phyloP scores from a whole-genome alignment of 2,113 vertebrate species.

The Eidolon helvum region DNA sequence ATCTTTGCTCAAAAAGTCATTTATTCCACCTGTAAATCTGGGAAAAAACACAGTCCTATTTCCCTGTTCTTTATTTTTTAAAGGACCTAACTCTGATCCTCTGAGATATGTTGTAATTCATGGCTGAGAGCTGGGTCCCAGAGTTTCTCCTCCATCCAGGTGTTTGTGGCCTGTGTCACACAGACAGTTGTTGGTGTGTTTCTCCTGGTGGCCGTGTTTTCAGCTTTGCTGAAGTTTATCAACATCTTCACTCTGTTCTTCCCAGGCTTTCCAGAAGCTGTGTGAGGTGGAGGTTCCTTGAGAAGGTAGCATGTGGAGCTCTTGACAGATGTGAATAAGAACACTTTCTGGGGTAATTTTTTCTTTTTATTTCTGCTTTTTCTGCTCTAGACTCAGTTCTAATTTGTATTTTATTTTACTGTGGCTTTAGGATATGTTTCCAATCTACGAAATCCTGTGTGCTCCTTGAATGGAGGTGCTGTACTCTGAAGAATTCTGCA shows the following conservation, averaged over 20 bases:
- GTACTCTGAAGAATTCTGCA: background rate
- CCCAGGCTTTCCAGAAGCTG: too few species aligned
- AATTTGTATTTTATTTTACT: background rate
- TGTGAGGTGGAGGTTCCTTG: background rate
- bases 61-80: background rate
- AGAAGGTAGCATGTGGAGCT: background rate
- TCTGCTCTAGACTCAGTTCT: background rate
- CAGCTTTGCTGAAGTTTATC: background rate
- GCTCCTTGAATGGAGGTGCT: background rate
- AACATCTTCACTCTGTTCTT: background rate
- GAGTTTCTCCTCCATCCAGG: too few species aligned
- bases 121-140: background rate
- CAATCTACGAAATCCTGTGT: fast-evolving
- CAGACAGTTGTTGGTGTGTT: too few species aligned
- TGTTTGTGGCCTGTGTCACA: background rate
- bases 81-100: background rate
- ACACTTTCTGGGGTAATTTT: background rate
- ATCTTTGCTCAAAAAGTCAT: background rate
- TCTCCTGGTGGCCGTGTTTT: background rate
- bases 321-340: background rate
- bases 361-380: background rate
- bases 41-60: background rate
- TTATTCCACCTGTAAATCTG: background rate
- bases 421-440: too few species aligned
- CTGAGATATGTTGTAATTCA: fast-evolving